phyloP scores from a whole-genome alignment of 1,140 invertebrate genomes.

The Bombus terrestris region DNA sequence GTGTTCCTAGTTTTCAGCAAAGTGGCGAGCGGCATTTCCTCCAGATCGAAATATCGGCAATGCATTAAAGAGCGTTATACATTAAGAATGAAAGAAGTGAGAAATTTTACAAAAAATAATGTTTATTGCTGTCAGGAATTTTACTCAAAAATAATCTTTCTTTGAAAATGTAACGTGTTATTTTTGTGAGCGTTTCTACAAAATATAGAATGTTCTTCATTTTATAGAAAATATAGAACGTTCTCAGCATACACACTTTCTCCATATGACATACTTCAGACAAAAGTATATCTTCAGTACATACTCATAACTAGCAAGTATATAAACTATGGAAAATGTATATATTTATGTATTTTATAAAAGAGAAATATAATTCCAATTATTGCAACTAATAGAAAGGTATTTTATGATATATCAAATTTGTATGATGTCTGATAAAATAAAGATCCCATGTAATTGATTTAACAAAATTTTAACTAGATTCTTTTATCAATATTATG shows the following conservation, averaged over 20 bases:
- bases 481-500: background rate
- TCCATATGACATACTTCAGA: too few species aligned
- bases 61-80: background rate
- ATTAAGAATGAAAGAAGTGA: background rate
- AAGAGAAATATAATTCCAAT: background rate
- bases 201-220: background rate
- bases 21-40: too few species aligned
- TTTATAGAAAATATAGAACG: too few species aligned
- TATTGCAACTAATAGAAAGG: background rate
- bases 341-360: background rate
- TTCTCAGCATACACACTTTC: background rate
- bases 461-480: background rate
- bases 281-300: background rate
- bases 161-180: background rate
- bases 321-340: background rate
- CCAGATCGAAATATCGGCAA: background rate
- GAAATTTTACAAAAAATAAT: background rate
- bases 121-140: background rate
- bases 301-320: background rate
- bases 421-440: background rate
- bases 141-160: background rate
- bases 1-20: background rate
- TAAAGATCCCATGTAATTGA: background rate
- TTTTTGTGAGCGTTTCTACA: background rate
- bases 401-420: too few species aligned